phyloP scores from a whole-genome alignment of 2,797 vertebrate genomes.

The Champsocephalus esox region DNA sequence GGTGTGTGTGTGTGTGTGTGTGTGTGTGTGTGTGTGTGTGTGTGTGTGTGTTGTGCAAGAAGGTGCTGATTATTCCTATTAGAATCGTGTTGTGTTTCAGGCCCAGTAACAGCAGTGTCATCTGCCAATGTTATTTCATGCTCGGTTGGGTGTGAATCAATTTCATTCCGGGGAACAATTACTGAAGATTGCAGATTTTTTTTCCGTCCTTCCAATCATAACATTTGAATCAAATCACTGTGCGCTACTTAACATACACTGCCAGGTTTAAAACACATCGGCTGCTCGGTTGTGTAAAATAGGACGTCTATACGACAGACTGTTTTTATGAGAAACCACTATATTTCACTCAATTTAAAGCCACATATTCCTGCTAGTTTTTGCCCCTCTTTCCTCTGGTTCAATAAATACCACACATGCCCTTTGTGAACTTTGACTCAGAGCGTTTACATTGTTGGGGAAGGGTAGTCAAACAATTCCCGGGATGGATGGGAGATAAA shows the following conservation, averaged over 20 bases:
- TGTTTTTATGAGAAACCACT: constrained; percentile 35
- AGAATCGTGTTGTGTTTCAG: constrained; percentile 83
- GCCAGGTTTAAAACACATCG: constrained; percentile 71
- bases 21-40: constrained; percentile 24
- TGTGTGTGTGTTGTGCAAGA: constrained; percentile 58
- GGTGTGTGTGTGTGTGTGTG: constrained; percentile 4
- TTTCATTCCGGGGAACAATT: constrained; percentile 88
- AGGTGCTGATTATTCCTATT: constrained; percentile 85
- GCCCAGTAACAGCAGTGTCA: constrained; percentile 84
- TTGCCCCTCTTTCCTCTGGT: constrained; percentile 46
- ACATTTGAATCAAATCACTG: constrained; percentile 84
- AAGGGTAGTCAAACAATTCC: constrained; percentile 73
- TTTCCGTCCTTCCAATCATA: constrained; percentile 75
- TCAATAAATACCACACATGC: constrained; percentile 74
- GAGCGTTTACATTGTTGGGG: constrained; percentile 73
- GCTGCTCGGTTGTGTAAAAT: constrained; percentile 59
- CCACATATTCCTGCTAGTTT: constrained; percentile 32
- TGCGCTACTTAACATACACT: constrained; percentile 68
- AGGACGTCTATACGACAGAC: constrained; percentile 57
- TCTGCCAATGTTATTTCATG: constrained; percentile 89
- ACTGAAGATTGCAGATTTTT: constrained; percentile 82
- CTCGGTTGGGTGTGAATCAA: constrained; percentile 87
- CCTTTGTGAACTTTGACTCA: constrained; percentile 73
- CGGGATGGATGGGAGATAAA: constrained; percentile 71
- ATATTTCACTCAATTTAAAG: constrained; percentile 59